These are phyloP conservation scores for Mesoligia furuncula DNA, from an alignment of 2,888 invertebrate species.

Conservation along the genomic window DNA sequence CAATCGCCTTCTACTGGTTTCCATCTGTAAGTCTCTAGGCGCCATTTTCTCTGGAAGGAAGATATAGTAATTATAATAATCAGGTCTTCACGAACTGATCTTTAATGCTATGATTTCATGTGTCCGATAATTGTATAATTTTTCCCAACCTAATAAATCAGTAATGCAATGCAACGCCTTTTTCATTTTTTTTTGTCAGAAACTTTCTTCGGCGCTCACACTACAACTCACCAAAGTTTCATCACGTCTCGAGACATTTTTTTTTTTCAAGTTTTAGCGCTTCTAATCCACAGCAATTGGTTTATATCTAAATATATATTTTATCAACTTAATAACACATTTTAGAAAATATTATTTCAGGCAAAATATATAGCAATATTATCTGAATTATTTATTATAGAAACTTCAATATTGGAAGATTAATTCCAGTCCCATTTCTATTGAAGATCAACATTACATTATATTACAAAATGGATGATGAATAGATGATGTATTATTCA, in stretches of 20 bases:
- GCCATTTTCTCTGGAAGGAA: constrained; percentile 79
- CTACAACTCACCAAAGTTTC: no score
- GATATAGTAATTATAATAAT: background rate
- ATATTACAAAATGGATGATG: background rate
- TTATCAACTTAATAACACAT: background rate
- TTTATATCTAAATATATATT: no score
- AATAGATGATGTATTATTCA: background rate
- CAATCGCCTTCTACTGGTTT: constrained; percentile 70
- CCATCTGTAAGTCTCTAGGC: constrained; percentile 76
- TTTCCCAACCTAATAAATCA: no score
- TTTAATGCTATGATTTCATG: background rate
- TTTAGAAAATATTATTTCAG: background rate
- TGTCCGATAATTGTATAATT: background rate
- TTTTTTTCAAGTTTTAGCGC: no score
- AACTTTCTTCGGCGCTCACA: no score
- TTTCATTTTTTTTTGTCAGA: no score
- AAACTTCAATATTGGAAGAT: constrained; percentile 11
- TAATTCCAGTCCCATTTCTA: background rate
- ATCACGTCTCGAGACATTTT: no score
- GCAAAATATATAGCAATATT: background rate
- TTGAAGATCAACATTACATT: constrained; percentile 17
- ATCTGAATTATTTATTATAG: background rate
- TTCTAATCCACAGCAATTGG: no score
- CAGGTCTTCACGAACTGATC: no score
- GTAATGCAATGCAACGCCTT: no score